These are phyloP conservation scores for Habrosyne pyritoides DNA, from an alignment of 2,888 invertebrate genomes.

Conservation along the genomic window DNA sequence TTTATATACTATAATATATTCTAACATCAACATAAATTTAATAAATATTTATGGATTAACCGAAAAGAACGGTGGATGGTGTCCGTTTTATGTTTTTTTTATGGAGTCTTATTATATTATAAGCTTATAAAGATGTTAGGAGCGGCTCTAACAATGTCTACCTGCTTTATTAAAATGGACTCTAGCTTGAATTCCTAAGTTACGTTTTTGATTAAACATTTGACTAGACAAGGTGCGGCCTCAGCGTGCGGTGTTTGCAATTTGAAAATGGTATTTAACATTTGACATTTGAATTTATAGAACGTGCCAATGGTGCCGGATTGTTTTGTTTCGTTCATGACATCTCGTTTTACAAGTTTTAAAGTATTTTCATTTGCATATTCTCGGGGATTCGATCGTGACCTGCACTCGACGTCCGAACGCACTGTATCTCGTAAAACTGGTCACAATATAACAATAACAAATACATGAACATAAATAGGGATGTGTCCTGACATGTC, in stretches of 20 bases:
- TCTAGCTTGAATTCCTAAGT: not conserved
- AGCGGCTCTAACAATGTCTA: not conserved
- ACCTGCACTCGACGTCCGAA: no score
- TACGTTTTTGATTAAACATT: not conserved
- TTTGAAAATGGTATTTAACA: conserved; percentile 58
- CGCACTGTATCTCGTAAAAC: no score
- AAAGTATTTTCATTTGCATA: not conserved
- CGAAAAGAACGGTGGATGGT: not conserved
- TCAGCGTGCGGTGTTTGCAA: conserved; percentile 30
- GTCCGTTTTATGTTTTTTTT: not conserved
- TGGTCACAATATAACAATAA: no score
- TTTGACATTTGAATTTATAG: conserved; percentile 49
- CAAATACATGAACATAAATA: no score
- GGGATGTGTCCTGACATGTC: no score
- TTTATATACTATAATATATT: not conserved
- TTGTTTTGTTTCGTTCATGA: not conserved
- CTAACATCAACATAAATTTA: not conserved
- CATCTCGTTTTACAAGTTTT: not conserved
- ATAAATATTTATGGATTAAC: not conserved
- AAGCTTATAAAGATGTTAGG: not conserved
- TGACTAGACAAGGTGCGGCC: conserved; percentile 32
- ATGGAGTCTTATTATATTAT: not conserved
- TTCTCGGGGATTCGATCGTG: no score
- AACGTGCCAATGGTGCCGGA: not conserved
- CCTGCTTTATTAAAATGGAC: not conserved